Conservation (phyloP, 2,888 invertebrate genomes). For the Argynnis bischoffii region DNA sequence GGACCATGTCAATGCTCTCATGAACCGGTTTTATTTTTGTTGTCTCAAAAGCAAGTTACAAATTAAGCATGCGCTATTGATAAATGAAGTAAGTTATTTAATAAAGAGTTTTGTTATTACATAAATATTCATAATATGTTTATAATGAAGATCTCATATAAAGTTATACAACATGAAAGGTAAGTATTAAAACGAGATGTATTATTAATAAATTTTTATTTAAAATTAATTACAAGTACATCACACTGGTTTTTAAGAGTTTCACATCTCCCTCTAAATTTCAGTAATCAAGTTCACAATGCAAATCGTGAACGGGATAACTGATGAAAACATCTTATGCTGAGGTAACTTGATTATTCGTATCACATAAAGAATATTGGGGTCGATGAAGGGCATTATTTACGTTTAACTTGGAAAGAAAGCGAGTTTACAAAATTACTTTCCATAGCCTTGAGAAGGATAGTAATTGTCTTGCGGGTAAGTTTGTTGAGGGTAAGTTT, state of each 20-base stretch:
- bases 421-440: slow-evolving; percentile 1
- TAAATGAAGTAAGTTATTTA: not conserved
- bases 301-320: slow-evolving; percentile 67
- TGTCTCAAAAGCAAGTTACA: slow-evolving; percentile 25
- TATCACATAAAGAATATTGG: slow-evolving; percentile 20
- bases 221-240: slow-evolving; percentile 43
- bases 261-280: slow-evolving; percentile 41
- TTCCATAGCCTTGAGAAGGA: slow-evolving; percentile 33
- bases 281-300: slow-evolving; percentile 74
- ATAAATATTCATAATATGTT: slow-evolving; percentile 7
- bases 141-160: not conserved
- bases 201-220: slow-evolving; percentile 40
- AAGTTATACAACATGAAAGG: not conserved
- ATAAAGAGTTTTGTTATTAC: not conserved
- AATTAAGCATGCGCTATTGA: not conserved
- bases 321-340: slow-evolving; percentile 45
- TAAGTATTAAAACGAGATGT: slow-evolving; percentile 23
- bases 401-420: slow-evolving; percentile 4
- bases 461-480: slow-evolving; percentile 35
- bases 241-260: slow-evolving; percentile 43
- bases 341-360: slow-evolving; percentile 33
- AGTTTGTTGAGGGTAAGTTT: slow-evolving; percentile 35
- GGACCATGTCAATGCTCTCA: slow-evolving; percentile 66
- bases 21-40: slow-evolving; percentile 54
- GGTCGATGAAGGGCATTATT: slow-evolving; percentile 6